Evolutionary conservation across 2,888 invertebrate species (phyloP), one percentile per base, ranked within the genome.

Genomic region (Chromoteleia sp.): DNA sequence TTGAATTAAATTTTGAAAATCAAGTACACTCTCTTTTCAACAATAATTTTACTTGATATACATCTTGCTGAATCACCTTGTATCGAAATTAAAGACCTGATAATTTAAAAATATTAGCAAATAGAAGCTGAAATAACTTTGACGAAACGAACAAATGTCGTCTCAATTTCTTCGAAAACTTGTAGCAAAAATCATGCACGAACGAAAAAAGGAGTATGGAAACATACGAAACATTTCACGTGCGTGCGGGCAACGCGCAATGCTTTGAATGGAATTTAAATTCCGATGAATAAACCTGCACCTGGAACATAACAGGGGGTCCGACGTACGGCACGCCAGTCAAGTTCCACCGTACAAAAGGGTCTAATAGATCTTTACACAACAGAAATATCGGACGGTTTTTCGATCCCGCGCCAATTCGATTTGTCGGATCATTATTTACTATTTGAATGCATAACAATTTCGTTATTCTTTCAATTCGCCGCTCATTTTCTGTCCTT

Each of bases 271-370:
- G 73, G 79, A 79, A 87, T 86, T 87, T 86, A 85, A 86, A 86
- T 86, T 87, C 84, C 83, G 81, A 84, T 79, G 86, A 85, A 87
- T 86, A 85, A 84, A 83, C 85, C 85, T 85, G 85, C 85, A 77
- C 80, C 85, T 87, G 82, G 78, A 71, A 71, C 70, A 59, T 71
- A 73, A 76, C 71, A 81, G 79, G 81, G 76, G 81, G 81, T 81
- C 80, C 63, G 52, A n/a, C 67, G 41, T 14, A 58, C 30, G 68
- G 59, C 67, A 29, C 33, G 68, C 52, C 43, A 67, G 33, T n/a
- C 14, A 58, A 50, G 21, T 67, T 48, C 25, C 36, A 45, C 48
- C 25, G 36, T 41, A 76, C 48, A 65, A 74, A 68, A 54, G 50
- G 33, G 8, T 52, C 61, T 68, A 54, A 68, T 61, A 54, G 65